Evolutionary conservation across 2,888 invertebrate species (phyloP).

Genomic region (Drosophila borborema): DNA sequence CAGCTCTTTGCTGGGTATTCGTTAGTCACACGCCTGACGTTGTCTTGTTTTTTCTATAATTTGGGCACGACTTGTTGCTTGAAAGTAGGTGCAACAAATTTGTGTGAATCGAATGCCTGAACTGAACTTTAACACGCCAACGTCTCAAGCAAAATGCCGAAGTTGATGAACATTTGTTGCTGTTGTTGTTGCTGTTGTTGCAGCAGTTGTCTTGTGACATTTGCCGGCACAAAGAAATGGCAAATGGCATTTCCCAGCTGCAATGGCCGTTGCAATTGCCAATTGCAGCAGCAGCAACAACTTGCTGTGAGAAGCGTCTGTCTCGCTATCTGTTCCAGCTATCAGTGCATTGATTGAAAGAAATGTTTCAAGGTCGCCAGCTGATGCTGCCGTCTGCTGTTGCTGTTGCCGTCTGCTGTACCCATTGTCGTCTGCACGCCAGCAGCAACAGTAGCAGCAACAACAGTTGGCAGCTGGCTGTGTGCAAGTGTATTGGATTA

Average conservation of each 20-base stretch:
- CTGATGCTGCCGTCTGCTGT: slow-evolving; percentile 26
- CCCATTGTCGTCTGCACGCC: slow-evolving; percentile 32
- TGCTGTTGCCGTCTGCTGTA: slow-evolving; percentile 21
- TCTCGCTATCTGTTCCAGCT: slow-evolving; percentile 18
- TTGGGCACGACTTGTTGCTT: slow-evolving; percentile 25
- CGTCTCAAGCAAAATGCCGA: slow-evolving; percentile 68
- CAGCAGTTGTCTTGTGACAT: slow-evolving; percentile 58
- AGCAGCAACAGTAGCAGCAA: slow-evolving; percentile 33
- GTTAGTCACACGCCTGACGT: not conserved
- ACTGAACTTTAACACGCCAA: slow-evolving; percentile 77
- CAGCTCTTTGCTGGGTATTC: slow-evolving; percentile 23
- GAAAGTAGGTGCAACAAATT: slow-evolving; percentile 43
- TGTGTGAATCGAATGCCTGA: slow-evolving; percentile 38
- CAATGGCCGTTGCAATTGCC: slow-evolving; percentile 19
- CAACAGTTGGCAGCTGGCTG: slow-evolving; percentile 26
- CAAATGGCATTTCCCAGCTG: slow-evolving; percentile 68
- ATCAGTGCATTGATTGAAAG: slow-evolving; percentile 57
- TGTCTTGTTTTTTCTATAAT: not conserved
- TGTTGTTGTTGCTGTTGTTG: slow-evolving; percentile 29
- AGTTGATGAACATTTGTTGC: slow-evolving; percentile 47
- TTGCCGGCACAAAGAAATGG: slow-evolving; percentile 77
- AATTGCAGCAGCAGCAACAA: slow-evolving; percentile 13
- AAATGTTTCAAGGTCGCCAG: slow-evolving; percentile 73
- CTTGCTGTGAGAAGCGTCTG: slow-evolving; percentile 1
- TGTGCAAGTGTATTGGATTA: slow-evolving; percentile 64